Base-by-base conservation (phyloP, 1,140 invertebrate species). In the Caenorhabditis remanei region DNA sequence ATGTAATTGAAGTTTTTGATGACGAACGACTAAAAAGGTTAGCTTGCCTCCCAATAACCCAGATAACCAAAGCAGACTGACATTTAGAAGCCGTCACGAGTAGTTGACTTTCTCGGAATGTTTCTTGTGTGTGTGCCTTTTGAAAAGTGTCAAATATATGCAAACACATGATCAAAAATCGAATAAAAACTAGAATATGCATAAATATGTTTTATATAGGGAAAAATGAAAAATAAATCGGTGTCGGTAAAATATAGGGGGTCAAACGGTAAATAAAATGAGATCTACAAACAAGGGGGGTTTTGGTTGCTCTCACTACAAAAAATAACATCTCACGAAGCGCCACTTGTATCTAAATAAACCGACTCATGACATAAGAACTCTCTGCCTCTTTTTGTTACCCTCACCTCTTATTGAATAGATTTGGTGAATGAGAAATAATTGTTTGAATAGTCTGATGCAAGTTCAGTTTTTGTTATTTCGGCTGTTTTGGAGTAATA, bases 301-400 rank as follows among this genome's bases (percentile, higher is more conserved):
- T 32, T n/a, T 32, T 32, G 32, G 16, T 63, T 79, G 46, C 71
- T 50, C 71, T 50, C 71, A 79, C 43, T 24, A 79, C 71, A 79
- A 79, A 79, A 79, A 79, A 79, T 79, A 79, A 79, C 71, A 79
- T 79, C 71, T 79, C 71, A 79, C 71, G 71, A 79, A 79, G 40
- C 71, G 46, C 71, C 71, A 79, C 71, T 79, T 79, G 71, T 79
- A 79, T 79, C 71, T 79, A 79, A 79, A 79, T 79, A 79, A 79
- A 79, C 71, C 46, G 71, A 79, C 46, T 50, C n/a, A 79, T 53
- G 71, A 79, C 71, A 79, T 50, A 79, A 79, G 46, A 79, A 41
- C 43, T 50, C n/a, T 41, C 19, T 41, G 11, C 41, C 24, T 40
- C 61, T 46, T 46, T 32, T 46, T n/a, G 40, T 46, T 71, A 58